Percentiles rank a stretch among this genome's conserved stretches.
Evolutionary conservation across 2,797 vertebrate genomes (phyloP).

Genomic region (Protosalanx chinensis): DNA sequence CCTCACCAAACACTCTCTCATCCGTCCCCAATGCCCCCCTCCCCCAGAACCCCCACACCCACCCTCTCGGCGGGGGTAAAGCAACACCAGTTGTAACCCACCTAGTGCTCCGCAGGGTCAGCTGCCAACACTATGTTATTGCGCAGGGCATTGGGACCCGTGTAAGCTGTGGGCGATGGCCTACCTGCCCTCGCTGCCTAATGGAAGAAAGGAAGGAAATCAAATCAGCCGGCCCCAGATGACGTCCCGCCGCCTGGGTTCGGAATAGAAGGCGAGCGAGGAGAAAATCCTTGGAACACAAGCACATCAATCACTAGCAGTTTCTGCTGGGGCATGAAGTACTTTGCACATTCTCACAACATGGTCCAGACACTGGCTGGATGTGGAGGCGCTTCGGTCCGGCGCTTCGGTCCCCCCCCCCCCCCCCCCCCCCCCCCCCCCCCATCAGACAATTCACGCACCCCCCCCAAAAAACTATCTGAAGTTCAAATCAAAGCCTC

Average conservation of each 20-base stretch:
- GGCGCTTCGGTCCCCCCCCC: neutral
- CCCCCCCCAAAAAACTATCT: too few relatives aligned
- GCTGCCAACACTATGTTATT: slow-evolving; percentile 63
- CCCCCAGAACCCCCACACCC: neutral
- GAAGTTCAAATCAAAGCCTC: too few relatives aligned
- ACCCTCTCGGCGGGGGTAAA: neutral
- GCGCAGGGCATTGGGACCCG: slow-evolving; percentile 62
- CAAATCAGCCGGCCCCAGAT: neutral
- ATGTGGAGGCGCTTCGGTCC: too few relatives aligned
- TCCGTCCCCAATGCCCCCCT: slow-evolving; percentile 29
- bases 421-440: neutral
- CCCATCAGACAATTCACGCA: too few relatives aligned
- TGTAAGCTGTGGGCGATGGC: slow-evolving; percentile 48
- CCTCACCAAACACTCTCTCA: neutral
- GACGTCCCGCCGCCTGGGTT: neutral
- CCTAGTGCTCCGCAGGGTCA: slow-evolving; percentile 45
- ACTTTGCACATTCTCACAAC: neutral
- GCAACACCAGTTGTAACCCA: neutral
- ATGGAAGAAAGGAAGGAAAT: slow-evolving; percentile 3
- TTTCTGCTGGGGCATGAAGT: neutral
- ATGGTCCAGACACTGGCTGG: slow-evolving; percentile 28
- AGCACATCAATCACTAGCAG: neutral
- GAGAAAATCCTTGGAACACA: neutral
- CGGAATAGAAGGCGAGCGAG: neutral
- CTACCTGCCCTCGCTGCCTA: neutral